A percentile compares a stretch with the other conserved stretches of the same genome.
phyloP scores from a whole-genome alignment of 2,113 vertebrate genomes.

The Pygoscelis antarcticus region DNA sequence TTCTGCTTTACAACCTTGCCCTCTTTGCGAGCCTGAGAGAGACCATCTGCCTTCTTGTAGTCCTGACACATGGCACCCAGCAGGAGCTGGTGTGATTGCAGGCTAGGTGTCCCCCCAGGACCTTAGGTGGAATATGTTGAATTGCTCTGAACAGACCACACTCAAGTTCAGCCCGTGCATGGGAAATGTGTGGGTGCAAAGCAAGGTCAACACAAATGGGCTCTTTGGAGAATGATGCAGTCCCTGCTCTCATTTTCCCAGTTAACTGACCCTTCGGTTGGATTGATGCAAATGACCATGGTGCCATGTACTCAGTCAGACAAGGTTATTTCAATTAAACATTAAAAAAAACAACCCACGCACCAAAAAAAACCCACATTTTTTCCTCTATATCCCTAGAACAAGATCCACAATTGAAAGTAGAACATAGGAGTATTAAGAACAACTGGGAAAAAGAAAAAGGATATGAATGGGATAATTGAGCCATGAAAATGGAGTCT shows the following conservation, averaged over 20 bases:
- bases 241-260: neutral
- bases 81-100: neutral
- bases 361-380: too few species aligned
- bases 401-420: neutral
- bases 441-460: neutral
- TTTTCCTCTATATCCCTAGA: accelerated
- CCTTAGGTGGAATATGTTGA: neutral
- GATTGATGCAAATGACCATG: neutral
- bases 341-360: too few species aligned
- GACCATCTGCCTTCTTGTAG: neutral
- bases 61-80: neutral
- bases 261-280: neutral
- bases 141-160: neutral
- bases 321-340: neutral
- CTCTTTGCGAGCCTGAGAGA: neutral
- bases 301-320: neutral
- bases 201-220: neutral
- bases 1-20: neutral
- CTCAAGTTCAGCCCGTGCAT: neutral
- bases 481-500: neutral
- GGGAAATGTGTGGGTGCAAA: neutral
- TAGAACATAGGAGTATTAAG: neutral
- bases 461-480: neutral
- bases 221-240: neutral
- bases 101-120: neutral